Conservation (phyloP, 2,888 invertebrate genomes). For the Abscondita cerata region DNA sequence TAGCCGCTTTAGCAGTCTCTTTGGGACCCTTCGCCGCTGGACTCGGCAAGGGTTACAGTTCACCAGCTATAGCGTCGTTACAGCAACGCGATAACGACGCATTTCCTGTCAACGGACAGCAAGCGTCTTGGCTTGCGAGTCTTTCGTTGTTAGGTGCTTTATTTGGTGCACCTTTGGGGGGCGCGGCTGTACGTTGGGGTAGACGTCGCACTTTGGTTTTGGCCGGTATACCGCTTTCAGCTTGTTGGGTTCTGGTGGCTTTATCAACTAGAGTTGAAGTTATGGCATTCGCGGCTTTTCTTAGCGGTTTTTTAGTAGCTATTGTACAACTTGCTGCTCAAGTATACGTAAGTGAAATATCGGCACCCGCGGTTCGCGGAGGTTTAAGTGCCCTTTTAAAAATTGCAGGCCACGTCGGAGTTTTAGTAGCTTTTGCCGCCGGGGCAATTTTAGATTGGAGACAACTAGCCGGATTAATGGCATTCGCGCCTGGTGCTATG, state of each 20-base stretch:
- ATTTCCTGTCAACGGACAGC: constrained; percentile 74
- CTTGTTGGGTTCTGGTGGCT: constrained; percentile 83
- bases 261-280: constrained; percentile 78
- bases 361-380: constrained; percentile 85
- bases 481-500: constrained; percentile 78
- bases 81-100: constrained; percentile 65
- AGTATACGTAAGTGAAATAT: constrained; percentile 91
- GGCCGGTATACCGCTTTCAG: constrained; percentile 77
- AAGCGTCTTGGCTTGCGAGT: constrained; percentile 84
- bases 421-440: constrained; percentile 81
- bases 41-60: constrained; percentile 82
- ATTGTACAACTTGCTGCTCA: constrained; percentile 57
- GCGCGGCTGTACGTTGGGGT: constrained; percentile 79
- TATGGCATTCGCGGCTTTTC: constrained; percentile 83
- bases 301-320: constrained; percentile 71
- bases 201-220: constrained; percentile 73
- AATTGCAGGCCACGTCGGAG: constrained; percentile 84
- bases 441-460: constrained; percentile 87
- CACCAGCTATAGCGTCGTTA: constrained; percentile 80
- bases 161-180: constrained; percentile 80
- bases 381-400: constrained; percentile 87
- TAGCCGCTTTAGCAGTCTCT: constrained; percentile 80
- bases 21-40: constrained; percentile 82
- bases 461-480: constrained; percentile 81
- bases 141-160: constrained; percentile 80